Evolutionary conservation across 2,113 vertebrate species (phyloP), one percentile per base, ranked within the genome.

Genomic region (Mobula hypostoma): DNA sequence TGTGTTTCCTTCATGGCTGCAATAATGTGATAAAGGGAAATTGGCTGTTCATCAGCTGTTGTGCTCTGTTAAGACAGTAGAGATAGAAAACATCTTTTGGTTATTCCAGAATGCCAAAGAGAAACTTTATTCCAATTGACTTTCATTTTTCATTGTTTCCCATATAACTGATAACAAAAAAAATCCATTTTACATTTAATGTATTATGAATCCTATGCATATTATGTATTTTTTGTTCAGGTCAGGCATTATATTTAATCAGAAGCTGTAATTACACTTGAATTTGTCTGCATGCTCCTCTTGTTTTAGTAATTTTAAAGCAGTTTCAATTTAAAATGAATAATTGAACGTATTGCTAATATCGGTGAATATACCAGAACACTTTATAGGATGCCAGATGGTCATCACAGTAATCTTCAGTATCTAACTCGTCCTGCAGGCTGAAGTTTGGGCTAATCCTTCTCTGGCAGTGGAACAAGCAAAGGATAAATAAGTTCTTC

Each of bases 11-110:
- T 98, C 97, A 97, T 98, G 97, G 98, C 98, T 97, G 97, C 97
- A 97, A 97, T 99, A 98, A 99, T 99, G 98, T 98, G 98, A 99
- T 99, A 98, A 98, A 98, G 97, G 97, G 97, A 98, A 98, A 99
- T 98, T 98, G 98, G 98, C 98, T 98, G 97, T 99, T 99, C 98
- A 98, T 99, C 98, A 99, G 98, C 97, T 97, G 97, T 97, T 97
- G 97, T 74, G 97, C 96, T 97, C 96, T 96, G 96, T 95, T 97
- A 96, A 96, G 97, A 97, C 97, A 97, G 97, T 97, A 95, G 96
- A 96, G 96, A 96, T 96, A 96, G 96, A 96, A 96, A 95, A 96
- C 96, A 96, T 96, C 96, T 97, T 96, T 97, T 97, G 97, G 97
- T 97, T 97, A 97, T 96, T 96, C 97, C 96, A 97, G 97, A 97